Conservation (phyloP, 37 sponge, comb jelly and placozoan species). For the Beroe forskalii region DNA sequence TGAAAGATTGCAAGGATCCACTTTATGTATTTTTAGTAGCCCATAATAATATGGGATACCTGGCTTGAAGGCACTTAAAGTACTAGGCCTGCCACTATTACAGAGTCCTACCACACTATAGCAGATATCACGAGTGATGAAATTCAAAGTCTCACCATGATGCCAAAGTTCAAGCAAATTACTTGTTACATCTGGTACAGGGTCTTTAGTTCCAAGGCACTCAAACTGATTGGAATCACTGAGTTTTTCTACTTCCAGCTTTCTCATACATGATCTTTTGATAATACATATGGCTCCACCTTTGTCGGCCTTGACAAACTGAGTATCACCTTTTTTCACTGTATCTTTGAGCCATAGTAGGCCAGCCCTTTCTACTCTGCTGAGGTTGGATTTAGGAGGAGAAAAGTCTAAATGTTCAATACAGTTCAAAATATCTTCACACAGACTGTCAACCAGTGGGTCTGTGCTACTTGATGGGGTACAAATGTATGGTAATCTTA, state of each 20-base stretch:
- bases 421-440: background rate
- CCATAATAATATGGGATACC: background rate
- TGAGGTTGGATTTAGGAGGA: background rate
- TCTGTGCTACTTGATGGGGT: background rate
- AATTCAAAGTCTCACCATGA: background rate
- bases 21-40: background rate
- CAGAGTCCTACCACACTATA: too few relatives aligned
- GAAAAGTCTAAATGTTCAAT: background rate
- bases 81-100: background rate
- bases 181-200: background rate
- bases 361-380: background rate
- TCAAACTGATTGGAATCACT: background rate
- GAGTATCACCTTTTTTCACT: background rate
- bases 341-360: background rate
- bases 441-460: background rate
- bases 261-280: background rate
- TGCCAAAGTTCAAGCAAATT: background rate
- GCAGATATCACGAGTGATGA: too few relatives aligned
- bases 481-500: background rate
- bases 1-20: background rate
- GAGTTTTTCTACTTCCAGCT: background rate
- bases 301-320: background rate
- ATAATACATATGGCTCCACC: background rate
- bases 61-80: background rate
- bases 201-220: background rate